Conservation (phyloP, 2,797 vertebrate species). For the Chloroceryle amazona region DNA sequence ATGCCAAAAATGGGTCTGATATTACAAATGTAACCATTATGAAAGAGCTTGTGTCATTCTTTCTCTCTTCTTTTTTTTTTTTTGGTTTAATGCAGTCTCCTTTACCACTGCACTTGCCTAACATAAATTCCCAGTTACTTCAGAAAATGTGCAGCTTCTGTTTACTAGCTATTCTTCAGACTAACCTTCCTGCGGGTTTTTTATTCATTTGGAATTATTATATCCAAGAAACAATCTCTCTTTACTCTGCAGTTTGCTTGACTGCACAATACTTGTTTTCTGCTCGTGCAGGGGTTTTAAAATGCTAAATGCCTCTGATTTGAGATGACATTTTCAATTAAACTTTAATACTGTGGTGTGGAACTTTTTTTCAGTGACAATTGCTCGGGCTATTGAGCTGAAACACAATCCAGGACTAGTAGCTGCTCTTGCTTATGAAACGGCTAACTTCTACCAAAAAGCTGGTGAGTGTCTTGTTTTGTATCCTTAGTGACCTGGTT, state of each 20-base stretch:
- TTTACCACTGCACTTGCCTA: not conserved
- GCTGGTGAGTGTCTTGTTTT: conserved; percentile 85
- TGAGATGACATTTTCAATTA: not conserved
- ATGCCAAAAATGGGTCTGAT: not conserved
- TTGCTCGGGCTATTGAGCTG: conserved; percentile 96
- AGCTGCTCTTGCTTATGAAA: conserved; percentile 94
- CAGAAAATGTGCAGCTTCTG: not conserved
- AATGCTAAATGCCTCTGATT: not conserved
- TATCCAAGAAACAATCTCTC: not conserved
- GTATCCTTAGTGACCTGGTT: not conserved
- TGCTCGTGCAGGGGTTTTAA: not conserved
- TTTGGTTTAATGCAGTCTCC: not conserved
- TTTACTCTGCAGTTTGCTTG: not conserved
- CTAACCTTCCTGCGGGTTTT: not conserved
- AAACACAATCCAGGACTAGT: conserved; percentile 94
- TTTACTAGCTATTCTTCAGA: not conserved
- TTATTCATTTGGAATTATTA: not conserved
- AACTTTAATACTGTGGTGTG: not conserved
- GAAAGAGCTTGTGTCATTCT: not conserved
- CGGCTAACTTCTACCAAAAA: conserved; percentile 97
- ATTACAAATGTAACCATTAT: not conserved
- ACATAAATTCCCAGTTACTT: not conserved
- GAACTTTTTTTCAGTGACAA: conserved; percentile 88
- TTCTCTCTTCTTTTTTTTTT: not conserved
- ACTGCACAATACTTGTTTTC: not conserved